A percentile compares a stretch with the other conserved stretches of the same genome.
These are phyloP conservation scores for Amiota mariae DNA, from an alignment of 2,888 invertebrate species.

Conservation along the genomic window DNA sequence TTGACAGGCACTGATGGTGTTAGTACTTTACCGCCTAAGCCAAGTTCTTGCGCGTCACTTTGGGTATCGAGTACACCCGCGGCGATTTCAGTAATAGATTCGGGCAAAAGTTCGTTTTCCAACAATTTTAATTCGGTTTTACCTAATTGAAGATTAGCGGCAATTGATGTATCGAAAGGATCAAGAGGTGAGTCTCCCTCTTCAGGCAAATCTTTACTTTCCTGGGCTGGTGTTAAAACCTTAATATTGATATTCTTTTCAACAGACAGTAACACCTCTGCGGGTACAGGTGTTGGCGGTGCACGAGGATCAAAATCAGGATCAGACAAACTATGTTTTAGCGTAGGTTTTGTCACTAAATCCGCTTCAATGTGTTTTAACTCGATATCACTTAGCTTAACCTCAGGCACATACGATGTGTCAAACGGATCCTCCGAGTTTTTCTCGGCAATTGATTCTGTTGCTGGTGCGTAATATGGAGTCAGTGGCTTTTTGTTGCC, in stretches of 20 bases:
- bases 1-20: constrained; percentile 77
- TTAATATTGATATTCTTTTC: constrained; percentile 80
- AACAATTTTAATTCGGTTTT: constrained; percentile 84
- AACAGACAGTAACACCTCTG: constrained; percentile 73
- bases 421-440: constrained; percentile 86
- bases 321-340: constrained; percentile 79
- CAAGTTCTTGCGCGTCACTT: constrained; percentile 73
- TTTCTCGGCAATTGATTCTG: constrained; percentile 70
- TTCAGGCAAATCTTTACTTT: constrained; percentile 73
- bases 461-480: constrained; percentile 83
- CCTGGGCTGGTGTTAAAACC: constrained; percentile 80
- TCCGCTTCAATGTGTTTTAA: constrained; percentile 84
- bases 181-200: constrained; percentile 78
- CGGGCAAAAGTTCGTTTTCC: constrained; percentile 83
- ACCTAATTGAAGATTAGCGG: constrained; percentile 82
- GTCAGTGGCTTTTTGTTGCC: constrained; percentile 84
- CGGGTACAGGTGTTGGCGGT: constrained; percentile 69
- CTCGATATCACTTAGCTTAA: constrained; percentile 85
- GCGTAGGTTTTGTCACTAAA: constrained; percentile 75
- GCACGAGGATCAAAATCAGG: constrained; percentile 77
- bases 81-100: constrained; percentile 58
- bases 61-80: constrained; percentile 71
- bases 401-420: constrained; percentile 85
- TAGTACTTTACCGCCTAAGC: constrained; percentile 81
- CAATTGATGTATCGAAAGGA: constrained; percentile 90